Base-by-base conservation (phyloP, 2,113 vertebrate genomes). In the Glareola pratincola region DNA sequence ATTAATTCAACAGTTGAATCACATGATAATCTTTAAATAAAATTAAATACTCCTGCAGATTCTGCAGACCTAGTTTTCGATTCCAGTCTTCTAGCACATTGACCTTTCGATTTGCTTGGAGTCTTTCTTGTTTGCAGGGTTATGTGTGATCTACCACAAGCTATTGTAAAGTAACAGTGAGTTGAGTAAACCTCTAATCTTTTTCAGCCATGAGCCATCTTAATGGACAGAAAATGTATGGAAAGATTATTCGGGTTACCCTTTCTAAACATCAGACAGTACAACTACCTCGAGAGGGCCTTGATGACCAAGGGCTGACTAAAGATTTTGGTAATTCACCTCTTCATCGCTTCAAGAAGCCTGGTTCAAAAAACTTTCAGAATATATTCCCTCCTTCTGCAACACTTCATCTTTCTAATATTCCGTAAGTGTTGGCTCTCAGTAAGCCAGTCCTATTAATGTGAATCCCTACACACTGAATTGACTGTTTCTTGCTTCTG, bases 171-270 rank as follows among this genome's bases (percentile, higher is more conserved):
- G 37, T 23, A 74, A 48, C 24, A 29, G 36, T 64, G 34, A 87
- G 15, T 34, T 80, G 62, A 90, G 53, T 79, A 73, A 90, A 89
- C 48, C 14, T 51, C 20, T 57, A 95, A 56, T 94, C 34, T 96
- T 84, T 96, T 97, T 94, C 96, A 99, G 99, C 99, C 39, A 99
- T 99, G 99, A 99, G 99, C 94, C 99, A 99, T 98, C 98, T 99
- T 95, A 99, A 99, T 74, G 99, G 99, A 80, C 99, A 99, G 96
- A 99, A 99, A 98, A 99, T 99, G 99, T 99, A 99, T 54, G 99
- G 99, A 54, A 99, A 99, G 98, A 99, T 99, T 96, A 99, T 99
- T 97, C 98, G 99, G 11, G 99, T 99, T 95, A 99, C 99, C 8
- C 97, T 99, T 93, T 99, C 99, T 73, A 99, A 99, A 86, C 99